These are phyloP conservation scores for Alces alces DNA, from an alignment of 2,113 vertebrate genomes.

Conservation along the genomic window DNA sequence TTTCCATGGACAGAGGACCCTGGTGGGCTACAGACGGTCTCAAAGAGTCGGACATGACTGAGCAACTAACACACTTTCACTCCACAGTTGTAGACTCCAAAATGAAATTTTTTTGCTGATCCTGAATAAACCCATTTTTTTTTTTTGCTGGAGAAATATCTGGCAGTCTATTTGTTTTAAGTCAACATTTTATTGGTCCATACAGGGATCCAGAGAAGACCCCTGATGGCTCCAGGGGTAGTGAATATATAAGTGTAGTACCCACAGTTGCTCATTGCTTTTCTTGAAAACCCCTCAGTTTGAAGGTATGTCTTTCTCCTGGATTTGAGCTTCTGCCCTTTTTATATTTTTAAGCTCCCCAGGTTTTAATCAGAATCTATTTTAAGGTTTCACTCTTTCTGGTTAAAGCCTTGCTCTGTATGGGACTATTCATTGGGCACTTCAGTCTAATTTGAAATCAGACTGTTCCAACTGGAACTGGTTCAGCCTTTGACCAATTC, in stretches of 20 bases:
- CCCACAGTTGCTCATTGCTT: neutral
- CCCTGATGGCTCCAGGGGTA: neutral
- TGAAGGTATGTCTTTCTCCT: neutral
- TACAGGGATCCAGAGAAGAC: neutral
- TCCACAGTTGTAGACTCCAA: neutral
- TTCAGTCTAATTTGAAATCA: neutral
- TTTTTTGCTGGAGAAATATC: neutral
- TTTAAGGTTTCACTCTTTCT: neutral
- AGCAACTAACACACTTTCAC: neutral
- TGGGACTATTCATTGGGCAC: neutral
- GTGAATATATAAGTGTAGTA: neutral
- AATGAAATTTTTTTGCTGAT: neutral
- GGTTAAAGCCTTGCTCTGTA: neutral
- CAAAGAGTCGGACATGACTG: neutral
- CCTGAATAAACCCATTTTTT: neutral
- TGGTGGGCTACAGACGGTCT: neutral
- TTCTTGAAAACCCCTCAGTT: neutral
- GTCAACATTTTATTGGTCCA: neutral
- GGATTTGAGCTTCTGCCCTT: neutral
- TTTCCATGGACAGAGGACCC: neutral
- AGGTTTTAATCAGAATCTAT: neutral
- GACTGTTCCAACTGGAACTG: neutral
- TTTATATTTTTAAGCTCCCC: neutral
- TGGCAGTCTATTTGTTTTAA: neutral
- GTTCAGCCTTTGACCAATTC: neutral